Conservation (phyloP, 1,140 invertebrate genomes). For the Pogonomyrmex barbatus region DNA sequence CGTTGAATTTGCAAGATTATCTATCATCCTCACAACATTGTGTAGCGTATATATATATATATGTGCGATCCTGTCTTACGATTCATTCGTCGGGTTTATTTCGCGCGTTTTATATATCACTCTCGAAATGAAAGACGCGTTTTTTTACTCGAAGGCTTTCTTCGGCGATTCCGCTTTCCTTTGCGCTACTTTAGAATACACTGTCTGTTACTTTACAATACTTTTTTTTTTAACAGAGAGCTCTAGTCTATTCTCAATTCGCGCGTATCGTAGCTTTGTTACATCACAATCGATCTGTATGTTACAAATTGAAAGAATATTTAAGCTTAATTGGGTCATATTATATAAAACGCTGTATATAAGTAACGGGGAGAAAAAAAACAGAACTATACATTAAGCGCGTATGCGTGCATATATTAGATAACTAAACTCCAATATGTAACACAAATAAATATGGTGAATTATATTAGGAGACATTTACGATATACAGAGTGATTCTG, state of each 20-base stretch:
- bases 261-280: not conserved
- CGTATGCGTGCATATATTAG: slow-evolving; percentile 41
- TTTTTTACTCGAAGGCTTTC: not conserved
- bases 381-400: slow-evolving; percentile 16
- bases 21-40: not conserved
- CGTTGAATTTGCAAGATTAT: slow-evolving; percentile 9
- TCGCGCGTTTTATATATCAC: not conserved
- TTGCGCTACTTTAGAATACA: not conserved
- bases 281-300: slow-evolving; percentile 18
- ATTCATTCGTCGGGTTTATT: not conserved
- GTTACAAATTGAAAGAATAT: slow-evolving; percentile 39
- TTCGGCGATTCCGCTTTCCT: not conserved
- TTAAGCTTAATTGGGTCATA: not conserved
- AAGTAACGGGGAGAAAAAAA: not conserved
- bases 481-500: not conserved
- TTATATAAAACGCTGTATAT: not conserved
- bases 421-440: slow-evolving; percentile 44
- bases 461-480: slow-evolving; percentile 67
- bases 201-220: not conserved
- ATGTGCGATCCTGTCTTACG: not conserved
- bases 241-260: not conserved
- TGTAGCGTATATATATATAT: not conserved
- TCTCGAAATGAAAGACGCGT: not conserved
- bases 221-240: slow-evolving; percentile 14
- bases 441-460: slow-evolving; percentile 67